phyloP scores from a whole-genome alignment of 2,113 vertebrate genomes.

The Aptenodytes patagonicus region DNA sequence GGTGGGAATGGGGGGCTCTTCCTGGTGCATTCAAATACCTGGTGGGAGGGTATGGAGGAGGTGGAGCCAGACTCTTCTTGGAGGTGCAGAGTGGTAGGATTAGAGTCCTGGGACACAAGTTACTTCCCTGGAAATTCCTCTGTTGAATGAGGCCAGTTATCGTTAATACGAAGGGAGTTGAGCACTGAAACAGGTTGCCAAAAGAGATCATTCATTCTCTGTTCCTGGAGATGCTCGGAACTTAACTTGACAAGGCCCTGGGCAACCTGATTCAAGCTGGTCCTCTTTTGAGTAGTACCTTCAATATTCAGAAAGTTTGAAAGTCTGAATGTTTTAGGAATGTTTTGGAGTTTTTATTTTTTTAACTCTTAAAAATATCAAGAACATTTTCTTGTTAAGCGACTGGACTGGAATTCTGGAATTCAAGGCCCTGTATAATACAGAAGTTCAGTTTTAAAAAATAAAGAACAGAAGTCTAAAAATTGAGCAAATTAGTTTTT shows the following conservation, averaged over 20 bases:
- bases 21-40: background rate
- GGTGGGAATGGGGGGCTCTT: background rate
- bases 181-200: background rate
- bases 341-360: background rate
- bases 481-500: background rate
- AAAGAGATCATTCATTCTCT: background rate
- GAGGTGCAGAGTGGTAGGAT: background rate
- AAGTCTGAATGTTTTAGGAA: background rate
- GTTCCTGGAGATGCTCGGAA: background rate
- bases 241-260: background rate
- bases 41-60: background rate
- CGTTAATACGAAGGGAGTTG: background rate
- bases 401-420: background rate
- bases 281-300: background rate
- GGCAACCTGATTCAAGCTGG: background rate
- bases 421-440: background rate
- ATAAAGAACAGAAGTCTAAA: background rate
- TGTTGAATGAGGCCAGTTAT: background rate
- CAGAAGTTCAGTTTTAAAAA: background rate
- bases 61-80: background rate
- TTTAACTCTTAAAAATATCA: background rate
- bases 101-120: background rate
- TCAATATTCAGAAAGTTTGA: background rate
- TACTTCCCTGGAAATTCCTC: background rate
- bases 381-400: background rate